Conservation (phyloP, 2,113 vertebrate genomes). For the Hypanus sabinus region DNA sequence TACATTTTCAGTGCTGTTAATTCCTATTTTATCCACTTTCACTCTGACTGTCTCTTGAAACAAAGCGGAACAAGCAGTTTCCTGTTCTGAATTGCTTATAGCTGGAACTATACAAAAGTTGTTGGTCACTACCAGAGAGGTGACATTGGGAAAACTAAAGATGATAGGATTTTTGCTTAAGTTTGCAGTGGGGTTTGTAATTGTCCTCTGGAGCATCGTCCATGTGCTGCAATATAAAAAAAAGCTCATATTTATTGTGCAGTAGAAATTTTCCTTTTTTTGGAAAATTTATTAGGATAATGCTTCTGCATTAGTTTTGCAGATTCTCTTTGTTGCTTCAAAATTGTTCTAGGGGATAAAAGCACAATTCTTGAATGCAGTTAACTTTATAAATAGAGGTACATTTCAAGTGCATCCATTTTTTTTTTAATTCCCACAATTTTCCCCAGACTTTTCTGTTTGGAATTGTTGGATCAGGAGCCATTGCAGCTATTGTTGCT, state of each 20-base stretch:
- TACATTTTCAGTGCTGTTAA: neutral
- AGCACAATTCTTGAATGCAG: neutral
- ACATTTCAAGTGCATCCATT: neutral
- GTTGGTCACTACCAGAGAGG: neutral
- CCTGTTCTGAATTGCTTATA: neutral
- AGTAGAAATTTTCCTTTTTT: neutral
- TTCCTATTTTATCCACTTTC: neutral
- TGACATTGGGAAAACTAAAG: neutral
- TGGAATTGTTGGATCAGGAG: neutral
- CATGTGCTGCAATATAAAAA: neutral
- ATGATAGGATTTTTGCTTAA: neutral
- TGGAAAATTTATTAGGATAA: neutral
- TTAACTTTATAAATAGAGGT: neutral
- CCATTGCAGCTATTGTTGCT: neutral
- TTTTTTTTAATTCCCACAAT: no score
- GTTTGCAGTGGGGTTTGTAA: neutral
- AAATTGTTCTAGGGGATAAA: neutral
- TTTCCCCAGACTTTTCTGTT: no score
- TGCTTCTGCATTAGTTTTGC: neutral
- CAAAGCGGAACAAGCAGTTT: neutral
- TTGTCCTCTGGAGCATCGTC: neutral
- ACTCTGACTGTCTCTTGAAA: neutral
- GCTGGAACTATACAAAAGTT: neutral
- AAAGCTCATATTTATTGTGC: neutral
- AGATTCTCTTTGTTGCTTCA: neutral